Evolutionary conservation across 2,113 vertebrate genomes (phyloP).

Genomic region (Engraulis encrasicolus): DNA sequence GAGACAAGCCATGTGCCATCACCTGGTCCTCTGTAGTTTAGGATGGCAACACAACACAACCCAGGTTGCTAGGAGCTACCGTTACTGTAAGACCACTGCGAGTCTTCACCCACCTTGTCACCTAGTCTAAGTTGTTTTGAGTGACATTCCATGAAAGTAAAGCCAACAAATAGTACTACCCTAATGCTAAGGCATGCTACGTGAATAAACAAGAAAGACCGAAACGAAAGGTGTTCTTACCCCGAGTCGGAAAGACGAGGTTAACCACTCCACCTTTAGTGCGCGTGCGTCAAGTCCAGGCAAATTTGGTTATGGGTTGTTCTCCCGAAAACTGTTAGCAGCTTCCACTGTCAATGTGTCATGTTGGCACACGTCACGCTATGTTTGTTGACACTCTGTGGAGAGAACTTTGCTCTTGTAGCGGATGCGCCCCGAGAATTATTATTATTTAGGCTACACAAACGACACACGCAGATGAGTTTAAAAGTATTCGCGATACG

Average conservation of each 20-base stretch:
- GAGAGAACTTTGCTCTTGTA: constrained; percentile 35
- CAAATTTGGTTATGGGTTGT: not conserved
- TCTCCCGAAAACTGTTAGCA: not conserved
- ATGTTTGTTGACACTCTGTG: constrained; percentile 22
- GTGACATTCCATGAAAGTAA: not conserved
- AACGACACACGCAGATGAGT: not conserved
- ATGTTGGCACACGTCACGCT: constrained; percentile 44
- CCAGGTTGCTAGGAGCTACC: not conserved
- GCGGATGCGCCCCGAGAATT: not conserved
- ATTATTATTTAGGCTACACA: not conserved
- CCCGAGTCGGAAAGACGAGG: not conserved
- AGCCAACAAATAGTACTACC: no score
- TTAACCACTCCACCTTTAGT: not conserved
- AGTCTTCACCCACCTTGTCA: not conserved
- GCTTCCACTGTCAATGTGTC: constrained; percentile 60
- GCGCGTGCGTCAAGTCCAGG: not conserved
- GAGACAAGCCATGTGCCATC: not conserved
- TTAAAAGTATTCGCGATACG: not conserved
- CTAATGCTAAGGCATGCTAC: no score
- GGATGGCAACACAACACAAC: not conserved
- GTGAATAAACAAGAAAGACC: no score
- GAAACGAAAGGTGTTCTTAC: not conserved
- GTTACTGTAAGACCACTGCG: not conserved
- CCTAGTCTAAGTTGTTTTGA: not conserved
- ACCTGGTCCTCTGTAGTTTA: not conserved